A percentile compares a stretch with the other conserved stretches of the same genome.
Evolutionary conservation across 2,113 vertebrate genomes (phyloP).

Genomic region (Mustelus asterias): DNA sequence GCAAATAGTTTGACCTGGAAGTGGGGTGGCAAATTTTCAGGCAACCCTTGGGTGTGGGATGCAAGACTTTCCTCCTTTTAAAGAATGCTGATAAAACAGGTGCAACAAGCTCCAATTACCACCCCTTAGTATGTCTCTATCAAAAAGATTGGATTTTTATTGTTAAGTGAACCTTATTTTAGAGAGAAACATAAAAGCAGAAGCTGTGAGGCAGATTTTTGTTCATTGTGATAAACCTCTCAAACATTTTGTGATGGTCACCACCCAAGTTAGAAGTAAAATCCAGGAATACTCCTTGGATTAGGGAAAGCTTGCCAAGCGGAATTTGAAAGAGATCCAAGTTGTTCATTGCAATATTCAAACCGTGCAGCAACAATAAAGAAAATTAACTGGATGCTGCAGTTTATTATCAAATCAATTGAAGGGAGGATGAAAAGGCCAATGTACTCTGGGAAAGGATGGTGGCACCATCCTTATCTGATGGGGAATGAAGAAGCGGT

Average conservation of each 20-base stretch:
- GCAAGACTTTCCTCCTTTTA: too few relatives aligned
- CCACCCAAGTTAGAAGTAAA: neutral
- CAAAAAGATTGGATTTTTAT: neutral
- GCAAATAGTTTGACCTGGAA: too few relatives aligned
- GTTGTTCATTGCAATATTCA: neutral
- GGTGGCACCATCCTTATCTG: neutral
- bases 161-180: neutral
- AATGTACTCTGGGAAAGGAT: neutral
- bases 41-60: too few relatives aligned
- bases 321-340: neutral
- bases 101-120: neutral
- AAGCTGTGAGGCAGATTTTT: neutral
- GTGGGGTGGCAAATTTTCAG: too few relatives aligned
- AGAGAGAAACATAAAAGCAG: neutral
- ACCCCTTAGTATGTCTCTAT: neutral
- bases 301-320: neutral
- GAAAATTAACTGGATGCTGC: neutral
- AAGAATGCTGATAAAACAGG: neutral
- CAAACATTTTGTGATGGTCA: neutral
- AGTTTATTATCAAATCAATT: neutral
- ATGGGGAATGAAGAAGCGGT: neutral
- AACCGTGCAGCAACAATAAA: neutral
- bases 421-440: neutral
- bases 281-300: neutral
- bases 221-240: neutral